phyloP scores from a whole-genome alignment of 2,888 invertebrate genomes.

The Ecdyonurus torrentis region DNA sequence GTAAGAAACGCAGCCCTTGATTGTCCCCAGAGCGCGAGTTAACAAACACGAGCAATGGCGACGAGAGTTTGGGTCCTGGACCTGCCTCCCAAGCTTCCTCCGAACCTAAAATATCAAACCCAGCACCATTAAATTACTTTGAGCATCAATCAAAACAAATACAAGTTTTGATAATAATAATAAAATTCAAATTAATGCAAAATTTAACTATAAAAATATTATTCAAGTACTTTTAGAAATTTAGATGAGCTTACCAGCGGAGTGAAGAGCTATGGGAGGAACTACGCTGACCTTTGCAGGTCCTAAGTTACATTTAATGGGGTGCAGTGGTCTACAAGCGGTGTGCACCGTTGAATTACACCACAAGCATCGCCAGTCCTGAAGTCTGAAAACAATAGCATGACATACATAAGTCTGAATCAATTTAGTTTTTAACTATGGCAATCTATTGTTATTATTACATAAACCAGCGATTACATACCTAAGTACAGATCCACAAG shows the following conservation, averaged over 20 bases:
- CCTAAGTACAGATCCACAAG: conserved; percentile 89
- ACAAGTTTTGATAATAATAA: conserved; percentile 2
- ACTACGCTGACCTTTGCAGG: conserved; percentile 82
- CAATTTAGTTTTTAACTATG: background rate
- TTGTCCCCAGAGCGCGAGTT: conserved; percentile 97
- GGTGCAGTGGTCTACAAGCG: conserved; percentile 67
- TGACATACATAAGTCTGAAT: background rate
- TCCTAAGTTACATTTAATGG: conserved; percentile 70
- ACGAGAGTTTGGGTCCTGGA: conserved; percentile 40
- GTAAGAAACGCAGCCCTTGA: conserved; percentile 89
- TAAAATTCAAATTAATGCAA: conserved; percentile 8
- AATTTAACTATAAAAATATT: too few relatives aligned
- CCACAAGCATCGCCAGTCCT: conserved; percentile 96
- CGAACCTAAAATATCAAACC: too few relatives aligned
- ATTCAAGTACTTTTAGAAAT: too few relatives aligned
- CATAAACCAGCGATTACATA: conserved; percentile 23
- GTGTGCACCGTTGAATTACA: conserved; percentile 84
- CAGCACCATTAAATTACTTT: conserved; percentile 5
- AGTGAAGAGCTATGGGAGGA: conserved; percentile 79
- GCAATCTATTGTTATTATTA: background rate
- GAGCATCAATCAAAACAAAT: conserved; percentile 6
- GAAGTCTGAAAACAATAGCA: conserved; percentile 38
- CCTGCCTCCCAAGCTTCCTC: conserved; percentile 88
- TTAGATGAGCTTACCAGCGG: too few relatives aligned
- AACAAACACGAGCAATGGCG: conserved; percentile 87